phyloP scores from a whole-genome alignment of 2,888 invertebrate species.

The Heliconius aoede region DNA sequence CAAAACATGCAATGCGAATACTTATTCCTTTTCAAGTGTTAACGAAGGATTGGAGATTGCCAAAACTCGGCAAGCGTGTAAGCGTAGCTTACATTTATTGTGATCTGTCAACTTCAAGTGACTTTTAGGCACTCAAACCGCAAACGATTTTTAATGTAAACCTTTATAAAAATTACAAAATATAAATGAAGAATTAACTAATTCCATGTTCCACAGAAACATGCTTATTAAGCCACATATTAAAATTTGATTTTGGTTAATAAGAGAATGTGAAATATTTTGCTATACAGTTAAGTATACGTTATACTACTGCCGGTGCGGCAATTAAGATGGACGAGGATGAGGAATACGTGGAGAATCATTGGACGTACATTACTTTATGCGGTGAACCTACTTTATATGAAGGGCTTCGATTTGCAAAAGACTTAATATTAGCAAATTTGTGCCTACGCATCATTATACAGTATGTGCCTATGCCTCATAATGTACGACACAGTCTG shows the following conservation, averaged over 20 bases:
- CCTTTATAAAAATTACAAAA: not conserved
- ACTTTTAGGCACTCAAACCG: not conserved
- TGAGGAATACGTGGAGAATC: slow-evolving; percentile 67
- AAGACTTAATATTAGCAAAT: slow-evolving; percentile 78
- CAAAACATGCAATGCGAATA: no score
- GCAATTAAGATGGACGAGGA: slow-evolving; percentile 68
- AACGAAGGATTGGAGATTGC: no score
- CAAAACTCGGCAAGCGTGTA: not conserved
- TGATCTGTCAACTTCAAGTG: not conserved
- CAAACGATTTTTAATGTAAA: not conserved
- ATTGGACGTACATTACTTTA: slow-evolving; percentile 70
- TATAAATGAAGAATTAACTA: not conserved
- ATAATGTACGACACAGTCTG: slow-evolving; percentile 75
- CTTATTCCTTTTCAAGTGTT: no score
- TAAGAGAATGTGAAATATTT: slow-evolving; percentile 2
- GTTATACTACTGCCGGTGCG: slow-evolving; percentile 21
- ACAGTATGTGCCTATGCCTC: slow-evolving; percentile 71
- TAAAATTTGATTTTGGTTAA: not conserved
- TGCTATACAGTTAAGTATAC: not conserved
- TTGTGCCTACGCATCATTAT: slow-evolving; percentile 68
- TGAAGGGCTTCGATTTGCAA: slow-evolving; percentile 79
- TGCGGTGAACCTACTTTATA: slow-evolving; percentile 78
- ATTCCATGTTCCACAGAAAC: not conserved
- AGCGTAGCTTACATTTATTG: not conserved
- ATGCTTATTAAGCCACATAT: not conserved